Base-by-base conservation (phyloP, 2,888 invertebrate species). In the Bellardia bayeri region DNA sequence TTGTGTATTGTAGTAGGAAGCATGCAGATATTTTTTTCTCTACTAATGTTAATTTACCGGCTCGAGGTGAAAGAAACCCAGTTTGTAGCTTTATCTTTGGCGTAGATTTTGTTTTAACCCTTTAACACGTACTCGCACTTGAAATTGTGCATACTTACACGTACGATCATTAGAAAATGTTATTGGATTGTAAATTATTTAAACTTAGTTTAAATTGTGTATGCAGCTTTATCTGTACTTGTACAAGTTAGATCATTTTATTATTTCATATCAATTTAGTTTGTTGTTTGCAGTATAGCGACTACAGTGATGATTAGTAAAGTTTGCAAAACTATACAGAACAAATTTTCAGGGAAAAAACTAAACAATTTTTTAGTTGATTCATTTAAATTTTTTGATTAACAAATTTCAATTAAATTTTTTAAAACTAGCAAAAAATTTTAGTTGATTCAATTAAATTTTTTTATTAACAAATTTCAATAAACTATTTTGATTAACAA, bases 11-110 rank as follows among this genome's bases (percentile, higher is more conserved):
- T 81, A 64, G 71, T 30, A 69, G 64, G 30, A 58, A 85, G 40
- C 61, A 54, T 69, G 80, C 68, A 78, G 80, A 69, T 74, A 37
- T 33, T 71, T 56, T 76, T 69, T 71, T 42, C 75, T 63, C 80
- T 56, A n/a, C 45, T n/a, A 6, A 64, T 69, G 54, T 75, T 71
- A 81, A 69, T 9, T 85, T 63, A 69, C 80, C 54, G 74, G 66
- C 74, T 42, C 68, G n/a, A 61, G 72, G 3, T 13, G 45, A 45
- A 79, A 8, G 4, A 49, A 69, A 30, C 33, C 40, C 4, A 9
- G 6, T 51, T 51, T 37, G 23, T 56, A 56, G 33, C n/a, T 74
- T 1, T 56, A 45, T 49, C 58, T 49, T 58, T 79, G 9, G 23
- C 5, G 63, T 16, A n/a, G 9, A 71, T 33, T 78, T 63, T 13